Percentiles rank a stretch among this genome's conserved stretches.
phyloP scores from a whole-genome alignment of 2,113 vertebrate species.

The Rhea americana region DNA sequence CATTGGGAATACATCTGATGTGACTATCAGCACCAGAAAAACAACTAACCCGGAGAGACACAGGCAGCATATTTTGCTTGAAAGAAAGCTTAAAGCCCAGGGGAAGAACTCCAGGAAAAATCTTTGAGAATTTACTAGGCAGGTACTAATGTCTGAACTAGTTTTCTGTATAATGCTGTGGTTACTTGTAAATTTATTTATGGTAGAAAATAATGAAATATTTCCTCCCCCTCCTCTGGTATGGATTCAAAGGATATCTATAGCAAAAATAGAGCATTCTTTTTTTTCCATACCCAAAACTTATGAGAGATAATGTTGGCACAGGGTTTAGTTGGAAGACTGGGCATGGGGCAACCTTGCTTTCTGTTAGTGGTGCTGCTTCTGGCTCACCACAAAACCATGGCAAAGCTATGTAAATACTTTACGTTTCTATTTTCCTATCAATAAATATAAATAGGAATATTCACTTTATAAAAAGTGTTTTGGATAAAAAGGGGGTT shows the following conservation, averaged over 20 bases:
- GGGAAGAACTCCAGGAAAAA: neutral
- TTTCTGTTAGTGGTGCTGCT: neutral
- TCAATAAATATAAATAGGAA: neutral
- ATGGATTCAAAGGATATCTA: neutral
- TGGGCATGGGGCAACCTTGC: neutral
- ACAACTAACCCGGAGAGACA: neutral
- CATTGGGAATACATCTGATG: neutral
- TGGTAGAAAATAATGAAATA: neutral
- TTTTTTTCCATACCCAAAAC: neutral
- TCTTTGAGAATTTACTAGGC: neutral
- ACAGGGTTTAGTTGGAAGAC: neutral
- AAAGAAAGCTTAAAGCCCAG: neutral
- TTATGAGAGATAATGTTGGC: neutral
- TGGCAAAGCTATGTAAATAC: too few species aligned
- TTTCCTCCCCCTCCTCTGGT: neutral
- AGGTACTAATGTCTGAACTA: neutral
- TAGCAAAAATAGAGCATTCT: neutral
- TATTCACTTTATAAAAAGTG: neutral
- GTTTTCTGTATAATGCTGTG: neutral
- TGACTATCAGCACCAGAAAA: neutral
- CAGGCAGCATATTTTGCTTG: neutral
- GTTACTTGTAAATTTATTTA: neutral
- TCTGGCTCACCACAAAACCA: neutral
- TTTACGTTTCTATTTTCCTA: neutral
- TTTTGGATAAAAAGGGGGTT: neutral